Percentiles rank a stretch among this genome's conserved stretches.
phyloP scores from a whole-genome alignment of 1,140 invertebrate species.

The Halictus rubicundus region DNA sequence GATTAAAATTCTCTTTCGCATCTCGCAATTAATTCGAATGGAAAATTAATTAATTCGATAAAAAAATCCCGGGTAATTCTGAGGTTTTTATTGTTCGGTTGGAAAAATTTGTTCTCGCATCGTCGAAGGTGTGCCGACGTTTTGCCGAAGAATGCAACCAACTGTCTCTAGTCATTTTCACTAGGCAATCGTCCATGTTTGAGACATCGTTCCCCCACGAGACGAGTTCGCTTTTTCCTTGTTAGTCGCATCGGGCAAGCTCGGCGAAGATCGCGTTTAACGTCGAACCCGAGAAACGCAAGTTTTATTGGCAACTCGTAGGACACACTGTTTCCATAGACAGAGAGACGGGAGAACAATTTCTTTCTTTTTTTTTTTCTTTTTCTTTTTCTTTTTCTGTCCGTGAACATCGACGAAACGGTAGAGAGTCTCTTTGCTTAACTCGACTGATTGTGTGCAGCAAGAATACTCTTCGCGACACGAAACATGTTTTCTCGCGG shows the following conservation, averaged over 20 bases:
- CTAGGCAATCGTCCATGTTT: not conserved
- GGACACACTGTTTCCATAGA: not conserved
- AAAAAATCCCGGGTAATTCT: no score
- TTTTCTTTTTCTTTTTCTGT: no score
- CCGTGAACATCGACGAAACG: not conserved
- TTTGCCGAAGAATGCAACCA: not conserved
- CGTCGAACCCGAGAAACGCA: not conserved
- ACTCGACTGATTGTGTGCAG: not conserved
- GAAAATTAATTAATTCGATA: no score
- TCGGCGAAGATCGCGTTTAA: not conserved
- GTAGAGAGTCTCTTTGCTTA: conserved; percentile 14
- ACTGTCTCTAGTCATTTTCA: not conserved
- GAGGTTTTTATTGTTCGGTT: no score
- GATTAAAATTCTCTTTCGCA: no score
- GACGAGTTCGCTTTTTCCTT: not conserved
- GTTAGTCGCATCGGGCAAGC: no score
- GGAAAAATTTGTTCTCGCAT: no score
- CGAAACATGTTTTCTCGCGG: conserved; percentile 49
- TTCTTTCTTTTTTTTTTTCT: no score
- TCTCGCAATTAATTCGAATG: no score
- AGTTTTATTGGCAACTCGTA: not conserved
- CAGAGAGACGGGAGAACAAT: conserved; percentile 2
- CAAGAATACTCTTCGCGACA: conserved; percentile 17
- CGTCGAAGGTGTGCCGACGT: not conserved
- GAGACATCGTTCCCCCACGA: no score